Evolutionary conservation across 92 coral and sea anemone genomes (phyloP), one percentile per base, ranked within the genome.

Genomic region (Paragorgia papillata): DNA sequence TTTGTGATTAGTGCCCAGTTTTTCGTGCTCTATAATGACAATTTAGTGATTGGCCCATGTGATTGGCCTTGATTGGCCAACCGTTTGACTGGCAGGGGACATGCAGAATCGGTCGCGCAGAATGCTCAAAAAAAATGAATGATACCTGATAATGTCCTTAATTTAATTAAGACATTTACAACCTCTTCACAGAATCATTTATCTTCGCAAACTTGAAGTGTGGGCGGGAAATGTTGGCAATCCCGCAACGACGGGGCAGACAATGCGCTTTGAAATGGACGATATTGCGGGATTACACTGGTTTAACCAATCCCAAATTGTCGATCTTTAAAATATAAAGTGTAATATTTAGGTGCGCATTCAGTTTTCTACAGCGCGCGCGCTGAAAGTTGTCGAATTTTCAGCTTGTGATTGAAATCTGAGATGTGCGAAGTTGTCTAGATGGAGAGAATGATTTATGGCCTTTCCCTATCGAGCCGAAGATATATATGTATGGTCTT

Each of bases 201-300:
- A 54, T 71, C 78, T 40, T 66, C 8, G 7, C 9, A 31, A 51
- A 51, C 22, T 20, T 30, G 63, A 71, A 33, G 31, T 71, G 60
- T 25, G 54, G 76, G 76, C 76, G 78, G 78, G 78, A 34, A 31
- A n/a, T n/a, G n/a, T n/a, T n/a, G n/a, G n/a, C n/a, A n/a, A n/a
- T n/a, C n/a, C n/a, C 62, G 29, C 62, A 56, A 3, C 13, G 62
- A 22, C 62, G 62, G 2, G 22, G 15, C 29, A 6, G 33, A 56
- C 3, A 56, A 17, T 17, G 30, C 10, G 2, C 3, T 22, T 13
- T 2, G 62, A 2, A 3, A 15, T 31, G 14, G 9, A 22, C 22
- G 30, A 6, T 5, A 51, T 51, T 51, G 26, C n/a, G n/a, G n/a
- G n/a, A n/a, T n/a, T n/a, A n/a, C n/a, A n/a, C n/a, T n/a, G n/a